A percentile compares a stretch with the other conserved stretches of the same genome.
Evolutionary conservation across 2,888 invertebrate species (phyloP).

Genomic region (Cyaniris semiargus): DNA sequence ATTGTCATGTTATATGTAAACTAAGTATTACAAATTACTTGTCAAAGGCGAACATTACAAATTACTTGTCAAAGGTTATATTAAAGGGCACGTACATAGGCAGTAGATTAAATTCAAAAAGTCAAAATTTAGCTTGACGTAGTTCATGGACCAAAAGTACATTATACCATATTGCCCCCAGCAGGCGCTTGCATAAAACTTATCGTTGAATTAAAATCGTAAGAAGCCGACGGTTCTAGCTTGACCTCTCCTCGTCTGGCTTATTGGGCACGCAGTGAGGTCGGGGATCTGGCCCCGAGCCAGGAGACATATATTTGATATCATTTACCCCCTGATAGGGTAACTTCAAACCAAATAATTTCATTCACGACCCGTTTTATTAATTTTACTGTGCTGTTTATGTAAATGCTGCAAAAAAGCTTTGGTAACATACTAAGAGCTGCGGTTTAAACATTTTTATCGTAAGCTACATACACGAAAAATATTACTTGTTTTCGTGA

Average conservation of each 20-base stretch:
- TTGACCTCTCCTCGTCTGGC: not conserved
- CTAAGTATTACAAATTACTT: too few relatives aligned
- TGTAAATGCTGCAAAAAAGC: not conserved
- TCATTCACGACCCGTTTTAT: conserved; percentile 12
- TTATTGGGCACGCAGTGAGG: conserved; percentile 25
- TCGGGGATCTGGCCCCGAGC: conserved; percentile 12
- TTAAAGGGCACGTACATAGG: too few relatives aligned
- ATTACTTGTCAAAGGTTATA: too few relatives aligned
- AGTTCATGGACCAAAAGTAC: too few relatives aligned
- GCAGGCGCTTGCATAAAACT: not conserved
- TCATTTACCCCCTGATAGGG: conserved; percentile 26
- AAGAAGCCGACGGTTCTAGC: not conserved
- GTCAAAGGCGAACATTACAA: too few relatives aligned
- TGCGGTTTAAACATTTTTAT: not conserved
- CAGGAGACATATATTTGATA: conserved; percentile 29
- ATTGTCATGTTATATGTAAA: too few relatives aligned
- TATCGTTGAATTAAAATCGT: conserved; percentile 1
- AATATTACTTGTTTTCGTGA: not conserved
- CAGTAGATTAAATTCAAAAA: too few relatives aligned
- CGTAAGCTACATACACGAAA: not conserved
- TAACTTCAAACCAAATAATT: conserved; percentile 21
- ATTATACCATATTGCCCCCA: too few relatives aligned
- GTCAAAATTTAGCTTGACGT: too few relatives aligned
- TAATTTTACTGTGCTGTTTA: not conserved
- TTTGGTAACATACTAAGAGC: not conserved